These are phyloP conservation scores for Telmatochromis sp. DNA, from an alignment of 2,113 vertebrate species.

Conservation along the genomic window DNA sequence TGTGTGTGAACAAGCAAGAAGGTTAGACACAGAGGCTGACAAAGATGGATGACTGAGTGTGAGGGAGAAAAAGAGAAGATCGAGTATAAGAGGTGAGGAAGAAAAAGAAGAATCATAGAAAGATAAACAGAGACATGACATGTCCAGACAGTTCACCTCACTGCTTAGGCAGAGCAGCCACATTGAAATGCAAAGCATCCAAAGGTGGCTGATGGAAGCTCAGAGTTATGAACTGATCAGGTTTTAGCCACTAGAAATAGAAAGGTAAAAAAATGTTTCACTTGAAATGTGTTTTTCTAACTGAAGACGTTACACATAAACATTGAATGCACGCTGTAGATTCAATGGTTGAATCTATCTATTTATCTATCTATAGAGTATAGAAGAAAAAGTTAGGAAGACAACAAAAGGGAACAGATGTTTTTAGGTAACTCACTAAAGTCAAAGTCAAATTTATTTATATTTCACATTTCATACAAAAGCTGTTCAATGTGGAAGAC, in stretches of 20 bases:
- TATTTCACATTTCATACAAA: background rate
- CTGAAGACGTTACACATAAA: background rate
- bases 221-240: background rate
- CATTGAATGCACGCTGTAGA: fast-evolving
- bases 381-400: background rate
- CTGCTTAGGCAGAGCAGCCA: background rate
- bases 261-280: background rate
- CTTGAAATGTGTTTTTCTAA: background rate
- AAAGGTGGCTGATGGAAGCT: background rate
- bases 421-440: background rate
- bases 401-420: fast-evolving
- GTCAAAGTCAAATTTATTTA: background rate
- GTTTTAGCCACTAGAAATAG: background rate
- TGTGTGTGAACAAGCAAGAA: slow-evolving; percentile 2
- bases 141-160: background rate
- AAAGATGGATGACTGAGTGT: background rate
- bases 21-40: background rate
- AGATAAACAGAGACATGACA: background rate
- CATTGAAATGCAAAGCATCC: slow-evolving; percentile 12
- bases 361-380: fast-evolving
- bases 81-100: background rate
- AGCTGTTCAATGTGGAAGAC: background rate
- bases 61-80: background rate
- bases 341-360: background rate
- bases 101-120: background rate